These are phyloP conservation scores for Polyommatus iphigenia DNA, from an alignment of 2,888 invertebrate genomes.

Conservation along the genomic window DNA sequence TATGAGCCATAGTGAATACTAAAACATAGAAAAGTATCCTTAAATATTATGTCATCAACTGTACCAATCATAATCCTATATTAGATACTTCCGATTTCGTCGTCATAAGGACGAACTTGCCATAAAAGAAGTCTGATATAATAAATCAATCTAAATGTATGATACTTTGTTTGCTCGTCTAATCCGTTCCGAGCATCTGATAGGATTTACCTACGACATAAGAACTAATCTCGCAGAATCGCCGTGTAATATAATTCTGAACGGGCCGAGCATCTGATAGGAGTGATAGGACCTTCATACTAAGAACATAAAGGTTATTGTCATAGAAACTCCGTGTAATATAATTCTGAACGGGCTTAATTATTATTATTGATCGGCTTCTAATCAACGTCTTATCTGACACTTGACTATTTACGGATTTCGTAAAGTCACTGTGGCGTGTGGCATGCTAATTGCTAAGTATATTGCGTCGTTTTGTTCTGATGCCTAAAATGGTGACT, in stretches of 20 bases:
- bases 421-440: background rate
- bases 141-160: background rate
- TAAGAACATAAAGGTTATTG: no score
- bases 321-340: background rate
- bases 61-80: constrained; percentile 6
- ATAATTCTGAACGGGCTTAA: background rate
- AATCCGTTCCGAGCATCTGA: background rate
- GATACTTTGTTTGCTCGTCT: background rate
- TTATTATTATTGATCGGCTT: background rate
- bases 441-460: background rate
- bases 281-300: background rate
- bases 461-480: background rate
- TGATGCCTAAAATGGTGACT: background rate
- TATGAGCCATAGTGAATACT: no score
- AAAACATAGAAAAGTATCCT: no score
- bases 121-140: background rate
- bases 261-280: background rate
- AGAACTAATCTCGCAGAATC: background rate
- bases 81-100: background rate
- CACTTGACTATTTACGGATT: background rate
- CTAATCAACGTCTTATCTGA: background rate
- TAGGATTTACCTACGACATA: no score
- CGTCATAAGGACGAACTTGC: background rate
- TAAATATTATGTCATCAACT: background rate
- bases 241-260: background rate